Evolutionary conservation across 2,113 vertebrate genomes (phyloP), one percentile per base, ranked within the genome.

Genomic region (Garra rufa): DNA sequence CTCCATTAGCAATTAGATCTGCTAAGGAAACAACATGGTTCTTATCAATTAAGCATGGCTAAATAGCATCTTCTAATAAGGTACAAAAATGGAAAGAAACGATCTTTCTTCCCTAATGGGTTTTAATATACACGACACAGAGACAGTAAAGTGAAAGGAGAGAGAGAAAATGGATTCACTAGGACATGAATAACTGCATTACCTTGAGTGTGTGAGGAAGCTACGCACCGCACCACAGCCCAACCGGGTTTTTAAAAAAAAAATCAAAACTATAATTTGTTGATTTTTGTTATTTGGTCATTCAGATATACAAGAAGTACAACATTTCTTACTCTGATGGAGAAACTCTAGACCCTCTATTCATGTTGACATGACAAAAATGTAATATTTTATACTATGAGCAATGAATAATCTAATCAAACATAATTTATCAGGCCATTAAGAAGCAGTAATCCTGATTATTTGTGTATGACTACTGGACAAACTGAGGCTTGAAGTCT

Each of bases 11-110:
- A 48, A 76, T 24, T 46, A 67, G 6, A 26, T 61, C 74, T 63
- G 24, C 43, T 38, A 50, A 13, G 41, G 28, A 85, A 85, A 80
- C 4, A 81, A 48, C 82, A 44, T 50, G 28, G 3, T 30, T 77
- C 43, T 28, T 13, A 43, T 74, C 13, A 77, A 78, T 78, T 61
- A 78, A 59, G 28, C 28, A 4, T 55, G 24, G 48, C 26, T 76
- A 15, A 38, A 52, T 57, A 76, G 41, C 19, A 43, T 14, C 48
- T 34, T 76, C 30, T 38, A 43, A 77, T n/a, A n/a, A 55, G 9
- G 48, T 28, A 48, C 6, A 19, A 19, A 10, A 71, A 44, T 14
- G 10, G 21, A 24, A 73, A 43, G 6, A 43, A 26, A 11, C 13
- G 3, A 24, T 24, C 69, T 24, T 11, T 44, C 38, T 44, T 4